These are phyloP conservation scores for Galaxias olidus DNA, from an alignment of 2,797 vertebrate genomes.

Conservation along the genomic window DNA sequence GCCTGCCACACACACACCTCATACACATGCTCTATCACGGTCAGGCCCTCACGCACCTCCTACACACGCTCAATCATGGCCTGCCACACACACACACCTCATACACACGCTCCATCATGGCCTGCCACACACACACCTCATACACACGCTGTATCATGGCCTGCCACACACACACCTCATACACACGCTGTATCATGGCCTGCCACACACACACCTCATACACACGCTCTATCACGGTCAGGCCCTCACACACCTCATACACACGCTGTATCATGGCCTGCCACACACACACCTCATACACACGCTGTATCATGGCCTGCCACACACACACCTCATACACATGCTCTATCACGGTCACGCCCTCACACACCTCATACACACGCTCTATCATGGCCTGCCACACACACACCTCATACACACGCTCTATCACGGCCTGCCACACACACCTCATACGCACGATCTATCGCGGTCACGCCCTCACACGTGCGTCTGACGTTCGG, in stretches of 20 bases:
- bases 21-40: too few relatives aligned
- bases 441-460: neutral
- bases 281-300: neutral
- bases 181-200: too few relatives aligned
- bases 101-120: neutral
- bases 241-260: neutral
- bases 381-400: too few relatives aligned
- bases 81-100: slow-evolving; percentile 20
- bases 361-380: too few relatives aligned
- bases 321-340: neutral
- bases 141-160: too few relatives aligned
- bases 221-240: too few relatives aligned
- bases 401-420: neutral
- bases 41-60: slow-evolving; percentile 8
- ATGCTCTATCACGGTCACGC: too few relatives aligned
- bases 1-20: neutral
- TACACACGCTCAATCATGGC: neutral
- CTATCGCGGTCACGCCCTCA: too few relatives aligned
- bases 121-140: neutral
- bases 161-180: slow-evolving; percentile 12
- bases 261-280: neutral
- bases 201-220: slow-evolving; percentile 7
- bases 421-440: neutral
- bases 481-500: too few relatives aligned
- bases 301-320: neutral